Evolutionary conservation across 2,113 vertebrate species (phyloP), one percentile per base, ranked within the genome.

Genomic region (Toxotes chatareus): DNA sequence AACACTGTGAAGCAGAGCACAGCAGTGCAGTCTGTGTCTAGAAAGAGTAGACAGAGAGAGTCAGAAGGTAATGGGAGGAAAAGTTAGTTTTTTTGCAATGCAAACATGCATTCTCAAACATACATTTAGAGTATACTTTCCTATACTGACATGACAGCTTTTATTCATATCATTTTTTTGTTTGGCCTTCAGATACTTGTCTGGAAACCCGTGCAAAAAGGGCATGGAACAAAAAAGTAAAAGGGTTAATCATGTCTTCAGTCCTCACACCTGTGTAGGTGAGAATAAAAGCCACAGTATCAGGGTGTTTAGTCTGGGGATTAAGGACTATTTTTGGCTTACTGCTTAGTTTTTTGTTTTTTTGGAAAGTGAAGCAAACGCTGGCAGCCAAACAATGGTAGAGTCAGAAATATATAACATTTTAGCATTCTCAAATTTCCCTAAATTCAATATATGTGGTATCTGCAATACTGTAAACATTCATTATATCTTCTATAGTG

Each of bases 231-330:
- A 57, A 47, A 19, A 65, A 62, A 66, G 73, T 65, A 23, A 59
- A 78, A 76, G 47, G 79, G 75, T 64, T 69, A 57, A 40, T 81
- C 23, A 40, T 44, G 62, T 46, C 72, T 75, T 72, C 64, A 76
- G 70, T 78, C 47, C 57, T 84, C 88, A 88, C 92, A 93, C 90
- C 92, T 93, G 91, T 80, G 73, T 55, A 81, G 83, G 76, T 84
- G 76, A 80, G 72, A 82, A 81, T 83, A 67, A 87, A 88, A 86
- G 68, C 53, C 49, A 13, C 49, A 59, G 75, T 74, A 89, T 92
- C 83, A 84, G 87, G 79, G 86, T 91, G 89, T 94, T 91, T 91
- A 87, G 93, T 91, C 92, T 93, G 88, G 66, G 83, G 86, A 91
- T 93, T 92, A 91, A 59, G 68, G 80, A 62, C 66, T 72, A 46